Percentiles rank a stretch among this genome's conserved stretches.
Conservation (phyloP, 2,797 vertebrate species). For the Aphelocoma californica region DNA sequence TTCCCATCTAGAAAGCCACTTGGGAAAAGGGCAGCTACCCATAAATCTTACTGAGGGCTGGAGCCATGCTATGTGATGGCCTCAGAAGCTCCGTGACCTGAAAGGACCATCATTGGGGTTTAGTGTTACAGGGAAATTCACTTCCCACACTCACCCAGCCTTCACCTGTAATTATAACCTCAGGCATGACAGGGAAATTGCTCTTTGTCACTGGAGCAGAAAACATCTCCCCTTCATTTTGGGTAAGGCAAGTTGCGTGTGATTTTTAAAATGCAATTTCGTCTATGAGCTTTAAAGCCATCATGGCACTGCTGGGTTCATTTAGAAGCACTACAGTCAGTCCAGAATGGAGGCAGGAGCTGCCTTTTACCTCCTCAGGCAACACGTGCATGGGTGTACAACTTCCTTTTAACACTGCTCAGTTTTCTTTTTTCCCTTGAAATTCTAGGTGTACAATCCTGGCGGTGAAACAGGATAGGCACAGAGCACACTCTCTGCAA, state of each 20-base stretch:
- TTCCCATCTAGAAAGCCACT: not conserved
- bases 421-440: not conserved
- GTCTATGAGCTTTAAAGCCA: not conserved
- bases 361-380: not conserved
- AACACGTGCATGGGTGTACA: fast-evolving
- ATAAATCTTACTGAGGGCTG: not conserved
- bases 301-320: not conserved
- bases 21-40: not conserved
- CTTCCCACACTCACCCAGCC: not conserved
- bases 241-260: not conserved
- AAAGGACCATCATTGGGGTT: not conserved
- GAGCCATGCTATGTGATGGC: not conserved
- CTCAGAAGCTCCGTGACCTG: not conserved
- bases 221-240: not conserved
- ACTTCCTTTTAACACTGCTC: not conserved
- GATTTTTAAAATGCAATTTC: not conserved
- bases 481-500: not conserved
- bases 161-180: not conserved
- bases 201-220: not conserved
- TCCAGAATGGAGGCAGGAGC: not conserved
- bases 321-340: not conserved
- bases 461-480: not conserved
- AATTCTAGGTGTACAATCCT: not conserved
- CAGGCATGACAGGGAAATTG: not conserved
- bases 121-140: not conserved